Evolutionary conservation across 23 tunicate species (phyloP), one percentile per base, ranked within the genome.

Genomic region (Corella eumyota): DNA sequence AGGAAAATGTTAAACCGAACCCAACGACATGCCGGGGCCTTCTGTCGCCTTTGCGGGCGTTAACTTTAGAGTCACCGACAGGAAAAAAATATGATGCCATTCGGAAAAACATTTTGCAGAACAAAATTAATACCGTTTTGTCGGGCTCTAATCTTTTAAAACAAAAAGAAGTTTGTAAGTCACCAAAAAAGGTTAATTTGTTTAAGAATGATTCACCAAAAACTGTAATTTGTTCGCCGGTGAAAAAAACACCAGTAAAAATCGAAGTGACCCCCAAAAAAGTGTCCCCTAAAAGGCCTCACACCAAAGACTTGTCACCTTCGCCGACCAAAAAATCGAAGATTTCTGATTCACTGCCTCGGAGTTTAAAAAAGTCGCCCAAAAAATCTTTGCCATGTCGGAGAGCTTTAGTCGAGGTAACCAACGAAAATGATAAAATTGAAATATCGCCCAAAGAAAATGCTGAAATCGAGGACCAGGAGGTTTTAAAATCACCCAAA

Each of bases 51-150:
- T n/a, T 66, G 31, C 60, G 71, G 4, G 30, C 60, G 3, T 30
- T 66, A 29, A 26, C 59, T 3, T 48, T 66, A 50, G 31, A 66
- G 20, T 66, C 71, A 30, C 71, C 71, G 22, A 47, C 44, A n/a
- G 23, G 25, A 1, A 53, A 1, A 0, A 67, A 69, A 57, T 1
- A 19, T 0, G 34, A 37, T 32, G 35, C 52, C 17, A 25, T 35
- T 36, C 52, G 15, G 4, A 35, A 24, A n/a, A 68, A 58, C 1
- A 17, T 23, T 33, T 31, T 32, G 5, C 27, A 30, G 30, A 60
- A 60, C 34, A 44, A 32, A 7, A 17, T 60, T 15, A 33, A 60
- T 5, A 28, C 30, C 23, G 65, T 32, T 2, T 21, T 60, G 4
- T 60, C 45, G 27, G 65, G 45, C 3, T 33, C 45, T 2, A 33